Conservation (phyloP, 2,113 vertebrate genomes). For the cat (Felis catus) region DNA sequence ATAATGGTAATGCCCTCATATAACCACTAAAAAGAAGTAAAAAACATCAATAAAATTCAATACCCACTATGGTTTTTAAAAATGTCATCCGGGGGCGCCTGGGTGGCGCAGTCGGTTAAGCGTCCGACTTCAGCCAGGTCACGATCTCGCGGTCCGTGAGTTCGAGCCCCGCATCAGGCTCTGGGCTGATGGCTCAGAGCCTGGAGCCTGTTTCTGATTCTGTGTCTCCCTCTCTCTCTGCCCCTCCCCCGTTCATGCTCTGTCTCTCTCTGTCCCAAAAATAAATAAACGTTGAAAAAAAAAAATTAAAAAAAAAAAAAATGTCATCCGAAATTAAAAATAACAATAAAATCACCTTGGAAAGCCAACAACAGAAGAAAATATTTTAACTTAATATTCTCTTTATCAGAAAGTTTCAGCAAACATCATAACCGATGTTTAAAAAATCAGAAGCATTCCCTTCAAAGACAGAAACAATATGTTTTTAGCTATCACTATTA, state of each 20-base stretch:
- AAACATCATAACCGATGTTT: background rate
- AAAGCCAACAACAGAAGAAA: slow-evolving; percentile 10
- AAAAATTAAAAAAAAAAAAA: too few relatives aligned
- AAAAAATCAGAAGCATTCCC: background rate
- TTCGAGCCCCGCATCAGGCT: too few relatives aligned
- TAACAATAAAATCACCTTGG: background rate
- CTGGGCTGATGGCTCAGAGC: too few relatives aligned
- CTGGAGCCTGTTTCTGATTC: too few relatives aligned
- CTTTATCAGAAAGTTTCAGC: background rate
- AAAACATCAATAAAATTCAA: slow-evolving; percentile 26
- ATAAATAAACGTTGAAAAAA: too few relatives aligned
- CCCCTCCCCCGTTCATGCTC: too few relatives aligned
- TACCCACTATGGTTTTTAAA: background rate
- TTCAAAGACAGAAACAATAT: background rate
- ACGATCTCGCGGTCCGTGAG: too few relatives aligned
- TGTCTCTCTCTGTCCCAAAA: too few relatives aligned
- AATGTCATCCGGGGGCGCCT: background rate
- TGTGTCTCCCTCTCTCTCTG: too few relatives aligned
- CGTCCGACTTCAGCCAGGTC: too few relatives aligned
- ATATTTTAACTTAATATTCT: slow-evolving; percentile 6
- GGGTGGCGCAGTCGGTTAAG: too few relatives aligned
- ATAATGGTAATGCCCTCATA: background rate
- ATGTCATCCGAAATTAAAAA: background rate
- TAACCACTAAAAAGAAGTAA: background rate
- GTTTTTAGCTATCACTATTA: background rate